Conservation (phyloP, 2,113 vertebrate genomes). For the Marmota flaviventris region DNA sequence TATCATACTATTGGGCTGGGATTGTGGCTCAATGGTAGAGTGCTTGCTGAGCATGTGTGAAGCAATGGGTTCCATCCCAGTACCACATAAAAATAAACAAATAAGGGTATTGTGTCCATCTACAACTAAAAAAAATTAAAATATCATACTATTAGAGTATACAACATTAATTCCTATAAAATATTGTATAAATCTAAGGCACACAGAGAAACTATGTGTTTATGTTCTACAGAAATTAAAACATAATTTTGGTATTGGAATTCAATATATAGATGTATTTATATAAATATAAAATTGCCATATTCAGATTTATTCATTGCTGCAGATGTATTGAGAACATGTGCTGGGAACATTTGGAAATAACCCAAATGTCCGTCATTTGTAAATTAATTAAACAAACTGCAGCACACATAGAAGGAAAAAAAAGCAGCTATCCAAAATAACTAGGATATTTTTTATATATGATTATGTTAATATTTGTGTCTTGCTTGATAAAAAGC, state of each 20-base stretch:
- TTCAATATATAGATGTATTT: constrained; percentile 8
- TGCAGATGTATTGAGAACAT: not conserved
- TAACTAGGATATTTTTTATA: not conserved
- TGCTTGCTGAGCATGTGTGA: no score
- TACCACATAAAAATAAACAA: no score
- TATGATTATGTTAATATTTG: not conserved
- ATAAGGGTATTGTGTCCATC: no score
- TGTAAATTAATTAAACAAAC: not conserved
- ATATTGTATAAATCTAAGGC: not conserved
- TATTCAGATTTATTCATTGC: not conserved
- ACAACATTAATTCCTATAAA: not conserved
- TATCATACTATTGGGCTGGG: no score
- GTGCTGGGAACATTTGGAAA: not conserved
- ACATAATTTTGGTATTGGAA: not conserved
- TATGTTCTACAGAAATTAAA: not conserved
- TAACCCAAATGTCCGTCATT: not conserved
- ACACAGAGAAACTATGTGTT: not conserved
- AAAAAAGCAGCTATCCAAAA: not conserved
- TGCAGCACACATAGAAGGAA: not conserved
- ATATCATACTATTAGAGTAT: not conserved
- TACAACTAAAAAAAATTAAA: not conserved
- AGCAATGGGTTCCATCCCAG: no score
- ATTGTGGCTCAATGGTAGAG: no score
- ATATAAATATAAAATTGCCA: not conserved
- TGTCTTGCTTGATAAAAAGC: not conserved